Percentiles rank a stretch among this genome's conserved stretches.
Conservation (phyloP, 2,888 invertebrate species). For the Caenorhabditis auriculariae region DNA sequence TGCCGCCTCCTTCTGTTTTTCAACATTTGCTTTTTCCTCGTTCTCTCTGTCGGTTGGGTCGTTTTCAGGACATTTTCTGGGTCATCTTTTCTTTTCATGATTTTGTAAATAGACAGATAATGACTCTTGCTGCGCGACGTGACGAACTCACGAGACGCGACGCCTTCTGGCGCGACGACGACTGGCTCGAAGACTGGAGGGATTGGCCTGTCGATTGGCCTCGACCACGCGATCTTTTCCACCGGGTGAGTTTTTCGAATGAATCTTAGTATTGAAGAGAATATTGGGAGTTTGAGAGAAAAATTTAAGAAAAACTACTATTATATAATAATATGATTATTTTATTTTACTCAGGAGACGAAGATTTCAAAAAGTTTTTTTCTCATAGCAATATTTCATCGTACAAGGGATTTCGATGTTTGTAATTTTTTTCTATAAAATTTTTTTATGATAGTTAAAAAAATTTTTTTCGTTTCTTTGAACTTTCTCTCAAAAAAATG, state of each 20-base stretch:
- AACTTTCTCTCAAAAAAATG: neutral
- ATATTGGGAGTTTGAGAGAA: neutral
- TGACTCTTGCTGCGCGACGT: conserved; percentile 39
- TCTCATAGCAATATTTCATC: neutral
- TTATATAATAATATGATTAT: no score
- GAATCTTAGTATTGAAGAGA: neutral
- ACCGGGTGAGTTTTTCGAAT: conserved; percentile 38
- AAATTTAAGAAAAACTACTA: no score
- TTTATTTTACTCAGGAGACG: no score
- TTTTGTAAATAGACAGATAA: no score
- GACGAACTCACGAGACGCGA: conserved; percentile 28
- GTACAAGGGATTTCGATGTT: neutral
- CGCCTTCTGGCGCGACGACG: conserved; percentile 37
- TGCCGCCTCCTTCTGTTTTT: no score
- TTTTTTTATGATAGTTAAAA: neutral
- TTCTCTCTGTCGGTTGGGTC: no score
- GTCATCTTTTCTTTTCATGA: no score
- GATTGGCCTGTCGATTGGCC: conserved; percentile 62
- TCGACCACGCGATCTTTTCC: conserved; percentile 51
- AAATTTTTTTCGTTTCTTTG: neutral
- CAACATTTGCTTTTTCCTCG: no score
- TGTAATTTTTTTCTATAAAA: neutral
- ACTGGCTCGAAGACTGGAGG: conserved; percentile 47
- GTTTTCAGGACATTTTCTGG: no score
- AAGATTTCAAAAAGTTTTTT: no score